A percentile compares a stretch with the other conserved stretches of the same genome.
Conservation (phyloP, 2,888 invertebrate species). For the Ferrisia virgata region DNA sequence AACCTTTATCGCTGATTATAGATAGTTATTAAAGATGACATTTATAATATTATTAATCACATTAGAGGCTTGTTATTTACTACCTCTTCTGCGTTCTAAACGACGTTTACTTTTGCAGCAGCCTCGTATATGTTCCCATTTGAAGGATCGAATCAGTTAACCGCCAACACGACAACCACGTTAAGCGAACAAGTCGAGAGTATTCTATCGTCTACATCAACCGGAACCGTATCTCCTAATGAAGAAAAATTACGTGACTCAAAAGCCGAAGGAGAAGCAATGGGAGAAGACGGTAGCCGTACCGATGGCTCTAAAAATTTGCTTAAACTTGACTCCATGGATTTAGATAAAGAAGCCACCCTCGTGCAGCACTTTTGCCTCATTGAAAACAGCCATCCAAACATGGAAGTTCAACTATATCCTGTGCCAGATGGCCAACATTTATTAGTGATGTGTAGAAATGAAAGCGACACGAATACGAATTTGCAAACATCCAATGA, state of each 20-base stretch:
- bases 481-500: neutral
- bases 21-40: neutral
- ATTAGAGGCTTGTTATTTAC: no score
- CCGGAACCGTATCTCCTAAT: constrained; percentile 34
- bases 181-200: constrained; percentile 38
- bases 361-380: constrained; percentile 27
- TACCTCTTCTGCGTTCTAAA: neutral
- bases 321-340: constrained; percentile 37
- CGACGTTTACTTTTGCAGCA: neutral
- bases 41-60: no score
- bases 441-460: constrained; percentile 15
- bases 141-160: constrained; percentile 18
- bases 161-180: neutral
- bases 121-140: constrained; percentile 36
- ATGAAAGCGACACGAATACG: neutral
- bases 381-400: neutral
- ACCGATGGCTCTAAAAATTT: constrained; percentile 5
- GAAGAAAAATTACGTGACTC: constrained; percentile 38
- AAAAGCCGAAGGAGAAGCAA: constrained; percentile 19
- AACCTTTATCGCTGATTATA: neutral
- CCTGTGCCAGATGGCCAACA: constrained; percentile 37
- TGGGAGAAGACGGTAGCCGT: constrained; percentile 16
- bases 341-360: constrained; percentile 34
- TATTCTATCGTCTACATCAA: constrained; percentile 38
- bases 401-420: constrained; percentile 30